phyloP scores from a whole-genome alignment of 2,113 vertebrate genomes.

The Barnardius zonarius region DNA sequence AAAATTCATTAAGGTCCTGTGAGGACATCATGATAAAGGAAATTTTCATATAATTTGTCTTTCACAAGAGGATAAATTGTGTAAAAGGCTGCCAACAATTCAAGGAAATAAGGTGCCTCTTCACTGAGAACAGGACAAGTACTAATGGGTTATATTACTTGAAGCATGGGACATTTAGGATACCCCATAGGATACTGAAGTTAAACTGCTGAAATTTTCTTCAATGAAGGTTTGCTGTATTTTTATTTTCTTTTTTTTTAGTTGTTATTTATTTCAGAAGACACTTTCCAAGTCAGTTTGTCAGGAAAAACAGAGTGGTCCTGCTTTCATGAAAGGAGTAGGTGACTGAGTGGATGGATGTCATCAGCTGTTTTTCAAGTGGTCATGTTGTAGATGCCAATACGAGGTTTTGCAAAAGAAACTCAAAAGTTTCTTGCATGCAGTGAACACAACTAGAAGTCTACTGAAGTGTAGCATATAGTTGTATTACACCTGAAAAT shows the following conservation, averaged over 20 bases:
- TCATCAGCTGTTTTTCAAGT: background rate
- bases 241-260: background rate
- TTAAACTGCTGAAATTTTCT: background rate
- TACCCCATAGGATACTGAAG: background rate
- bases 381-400: background rate
- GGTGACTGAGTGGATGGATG: background rate
- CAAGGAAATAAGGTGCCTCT: background rate
- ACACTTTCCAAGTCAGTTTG: background rate
- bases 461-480: background rate
- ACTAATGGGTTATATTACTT: background rate
- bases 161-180: background rate
- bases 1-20: background rate
- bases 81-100: background rate
- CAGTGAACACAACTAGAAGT: background rate
- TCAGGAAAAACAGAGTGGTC: background rate
- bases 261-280: background rate
- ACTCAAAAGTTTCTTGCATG: background rate
- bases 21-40: background rate
- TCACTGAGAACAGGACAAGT: background rate
- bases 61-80: background rate
- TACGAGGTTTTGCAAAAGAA: background rate
- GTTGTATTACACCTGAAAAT: background rate
- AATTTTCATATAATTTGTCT: background rate
- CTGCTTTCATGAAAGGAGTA: background rate
- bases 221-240: background rate